Base-by-base conservation (phyloP, 2,113 vertebrate species). In the Epinephelus fuscoguttatus region DNA sequence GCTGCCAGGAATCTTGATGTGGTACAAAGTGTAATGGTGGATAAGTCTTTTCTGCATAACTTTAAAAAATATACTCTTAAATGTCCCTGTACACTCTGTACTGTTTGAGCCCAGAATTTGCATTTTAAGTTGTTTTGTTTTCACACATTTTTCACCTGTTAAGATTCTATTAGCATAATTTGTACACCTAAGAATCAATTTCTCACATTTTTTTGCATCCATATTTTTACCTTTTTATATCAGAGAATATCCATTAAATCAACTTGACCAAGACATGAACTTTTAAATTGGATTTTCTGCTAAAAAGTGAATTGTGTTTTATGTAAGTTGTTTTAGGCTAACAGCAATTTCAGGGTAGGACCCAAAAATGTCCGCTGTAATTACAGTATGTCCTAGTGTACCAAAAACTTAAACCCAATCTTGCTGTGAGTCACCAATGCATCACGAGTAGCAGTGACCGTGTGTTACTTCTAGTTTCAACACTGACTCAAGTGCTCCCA, bases 401-500 rank as follows among this genome's bases (percentile, higher is more conserved):
- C 55, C 25, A 13, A 57, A 13, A 59, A 25, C 23, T 25, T 18
- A 14, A 23, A 18, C 14, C 6, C 15, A 30, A 33, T 7, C 15
- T 62, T 62, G 17, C 33, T 79, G 17, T 53, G 13, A 72, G 40
- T 62, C 7, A 11, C 40, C 49, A 18, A 12, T 72, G 30, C 27
- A n/a, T 70, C 56, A 45, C 45, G 53, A 15, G 19, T 8, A 21
- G 47, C 52, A 27, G 71, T 3, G 49, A n/a, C 49, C 25, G 66
- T 18, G 47, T 49, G 50, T 62, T 59, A 57, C 76, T 71, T 72
- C n/a, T 81, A 47, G 73, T 82, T 79, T 69, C 63, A 72, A 15
- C 49, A 3, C 63, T 49, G 40, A 63, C 25, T 45, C 37, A 72
- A 75, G 66, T 45, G 40, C 78, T 23, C 1, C 74, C 33, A 47